phyloP scores from a whole-genome alignment of 2,888 invertebrate species.

The Encarsia formosa region DNA sequence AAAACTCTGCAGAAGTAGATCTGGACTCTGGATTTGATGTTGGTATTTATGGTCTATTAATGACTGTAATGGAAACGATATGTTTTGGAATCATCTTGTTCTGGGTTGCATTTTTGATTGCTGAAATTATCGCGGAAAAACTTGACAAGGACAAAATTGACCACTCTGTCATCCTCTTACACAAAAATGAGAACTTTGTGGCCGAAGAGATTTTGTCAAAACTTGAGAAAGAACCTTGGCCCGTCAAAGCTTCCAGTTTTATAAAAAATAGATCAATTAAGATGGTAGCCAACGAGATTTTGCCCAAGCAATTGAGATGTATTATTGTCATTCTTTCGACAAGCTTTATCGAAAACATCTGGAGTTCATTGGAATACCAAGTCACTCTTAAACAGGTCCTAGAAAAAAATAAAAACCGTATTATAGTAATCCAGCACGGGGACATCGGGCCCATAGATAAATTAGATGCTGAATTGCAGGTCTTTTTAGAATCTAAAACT shows the following conservation, averaged over 20 bases:
- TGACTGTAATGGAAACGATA: background rate
- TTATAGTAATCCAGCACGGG: constrained; percentile 86
- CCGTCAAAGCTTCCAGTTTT: constrained; percentile 81
- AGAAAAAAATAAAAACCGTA: constrained; percentile 74
- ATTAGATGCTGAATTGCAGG: constrained; percentile 83
- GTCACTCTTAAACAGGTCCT: constrained; percentile 87
- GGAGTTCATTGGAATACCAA: constrained; percentile 93
- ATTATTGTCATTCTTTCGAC: constrained; percentile 87
- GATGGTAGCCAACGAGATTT: too few relatives aligned
- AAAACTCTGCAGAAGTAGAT: background rate
- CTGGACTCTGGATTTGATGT: background rate
- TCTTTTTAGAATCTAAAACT: constrained; percentile 86
- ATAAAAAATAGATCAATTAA: too few relatives aligned
- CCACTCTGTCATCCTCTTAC: constrained; percentile 94
- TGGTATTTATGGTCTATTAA: background rate
- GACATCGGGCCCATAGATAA: constrained; percentile 79
- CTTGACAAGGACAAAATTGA: constrained; percentile 75
- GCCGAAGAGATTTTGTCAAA: constrained; percentile 83
- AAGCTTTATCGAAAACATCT: constrained; percentile 91
- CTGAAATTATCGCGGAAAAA: constrained; percentile 60
- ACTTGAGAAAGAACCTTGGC: constrained; percentile 77
- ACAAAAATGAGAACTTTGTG: constrained; percentile 88
- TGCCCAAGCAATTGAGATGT: constrained; percentile 84
- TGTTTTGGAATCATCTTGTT: background rate
- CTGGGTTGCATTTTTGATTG: constrained; percentile 44